Percentiles rank a stretch among this genome's conserved stretches.
phyloP scores from a whole-genome alignment of 2,113 vertebrate genomes.

The Morone chrysops region DNA sequence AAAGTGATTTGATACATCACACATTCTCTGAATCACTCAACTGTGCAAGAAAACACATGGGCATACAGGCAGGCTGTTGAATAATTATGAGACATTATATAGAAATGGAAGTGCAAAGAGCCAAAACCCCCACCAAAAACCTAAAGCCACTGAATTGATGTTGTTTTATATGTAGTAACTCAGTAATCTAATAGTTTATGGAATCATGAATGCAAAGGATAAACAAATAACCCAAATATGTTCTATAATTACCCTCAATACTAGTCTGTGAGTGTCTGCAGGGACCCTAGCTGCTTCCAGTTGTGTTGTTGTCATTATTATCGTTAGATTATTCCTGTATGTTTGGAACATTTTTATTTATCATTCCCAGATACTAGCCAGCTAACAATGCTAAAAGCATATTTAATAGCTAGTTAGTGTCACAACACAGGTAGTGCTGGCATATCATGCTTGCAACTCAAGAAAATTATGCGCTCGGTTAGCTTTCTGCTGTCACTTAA shows the following conservation, averaged over 20 bases:
- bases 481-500: too few species aligned
- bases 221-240: background rate
- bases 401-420: background rate
- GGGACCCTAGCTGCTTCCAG: background rate
- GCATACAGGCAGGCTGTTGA: conserved; percentile 24
- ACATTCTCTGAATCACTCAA: conserved; percentile 42
- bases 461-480: background rate
- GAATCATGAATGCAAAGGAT: conserved; percentile 6
- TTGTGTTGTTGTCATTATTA: background rate
- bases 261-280: too few species aligned
- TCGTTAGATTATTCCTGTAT: background rate
- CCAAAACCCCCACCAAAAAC: background rate
- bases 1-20: conserved; percentile 67
- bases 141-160: background rate
- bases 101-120: conserved; percentile 32
- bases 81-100: conserved; percentile 51
- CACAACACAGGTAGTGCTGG: background rate
- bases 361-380: background rate
- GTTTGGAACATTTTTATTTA: background rate
- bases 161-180: background rate
- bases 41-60: background rate
- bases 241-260: too few species aligned
- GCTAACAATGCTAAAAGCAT: too few species aligned
- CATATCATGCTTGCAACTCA: background rate
- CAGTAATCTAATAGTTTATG: too few species aligned